Conservation (phyloP, 2,113 vertebrate genomes). For the Sitta europaea region DNA sequence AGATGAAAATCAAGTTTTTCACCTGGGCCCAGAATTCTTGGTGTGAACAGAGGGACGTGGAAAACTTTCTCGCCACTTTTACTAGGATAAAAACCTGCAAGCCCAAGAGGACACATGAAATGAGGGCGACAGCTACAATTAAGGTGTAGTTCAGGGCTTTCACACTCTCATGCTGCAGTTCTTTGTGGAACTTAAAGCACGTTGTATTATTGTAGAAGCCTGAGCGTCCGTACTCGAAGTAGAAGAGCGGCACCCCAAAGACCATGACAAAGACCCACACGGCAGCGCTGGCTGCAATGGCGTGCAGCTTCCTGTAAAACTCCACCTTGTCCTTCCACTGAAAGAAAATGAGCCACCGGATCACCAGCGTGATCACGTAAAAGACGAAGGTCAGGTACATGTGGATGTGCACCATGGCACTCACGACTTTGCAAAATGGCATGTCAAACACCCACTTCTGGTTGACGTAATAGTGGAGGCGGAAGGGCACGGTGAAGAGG, state of each 20-base stretch:
- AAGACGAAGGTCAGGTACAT: slow-evolving; percentile 90
- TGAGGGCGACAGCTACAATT: slow-evolving; percentile 51
- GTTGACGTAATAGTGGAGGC: slow-evolving; percentile 78
- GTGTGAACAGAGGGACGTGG: slow-evolving; percentile 62
- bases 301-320: slow-evolving; percentile 78
- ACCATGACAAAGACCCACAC: slow-evolving; percentile 78
- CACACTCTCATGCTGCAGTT: neutral
- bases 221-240: slow-evolving; percentile 67
- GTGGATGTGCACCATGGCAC: slow-evolving; percentile 87
- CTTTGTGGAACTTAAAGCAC: slow-evolving; percentile 81
- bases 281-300: slow-evolving; percentile 64
- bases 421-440: slow-evolving; percentile 77
- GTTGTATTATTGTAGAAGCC: neutral
- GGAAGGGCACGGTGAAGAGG: slow-evolving; percentile 86
- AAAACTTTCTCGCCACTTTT: slow-evolving; percentile 64
- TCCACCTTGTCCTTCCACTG: slow-evolving; percentile 68
- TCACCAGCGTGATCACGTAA: slow-evolving; percentile 82
- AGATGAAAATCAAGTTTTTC: slow-evolving; percentile 84
- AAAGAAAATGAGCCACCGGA: slow-evolving; percentile 80
- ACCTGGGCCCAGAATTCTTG: slow-evolving; percentile 88
- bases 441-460: slow-evolving; percentile 57
- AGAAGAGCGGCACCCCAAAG: slow-evolving; percentile 48
- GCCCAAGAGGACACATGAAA: slow-evolving; percentile 59
- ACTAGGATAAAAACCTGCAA: slow-evolving; percentile 76
- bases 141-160: slow-evolving; percentile 75